Evolutionary conservation across 2,888 invertebrate species (phyloP).

Genomic region (Liposcelis brunnea): DNA sequence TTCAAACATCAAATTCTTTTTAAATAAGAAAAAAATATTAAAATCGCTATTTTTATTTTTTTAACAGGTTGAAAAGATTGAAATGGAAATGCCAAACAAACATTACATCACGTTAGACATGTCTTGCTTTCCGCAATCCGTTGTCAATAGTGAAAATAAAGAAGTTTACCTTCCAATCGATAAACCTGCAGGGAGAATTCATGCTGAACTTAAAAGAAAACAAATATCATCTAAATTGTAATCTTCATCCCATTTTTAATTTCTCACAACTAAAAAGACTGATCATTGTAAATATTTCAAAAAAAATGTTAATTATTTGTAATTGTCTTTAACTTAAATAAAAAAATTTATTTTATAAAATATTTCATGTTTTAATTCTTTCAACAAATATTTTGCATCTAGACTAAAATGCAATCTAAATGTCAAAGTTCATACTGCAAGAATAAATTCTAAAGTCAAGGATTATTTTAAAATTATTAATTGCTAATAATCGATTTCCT

Average conservation of each 20-base stretch:
- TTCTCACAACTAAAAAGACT: neutral
- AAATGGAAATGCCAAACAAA: constrained; percentile 66
- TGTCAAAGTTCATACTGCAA: too few relatives aligned
- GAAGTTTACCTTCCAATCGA: constrained; percentile 62
- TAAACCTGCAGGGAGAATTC: constrained; percentile 60
- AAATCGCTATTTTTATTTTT: neutral
- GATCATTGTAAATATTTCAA: neutral
- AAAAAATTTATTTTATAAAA: too few relatives aligned
- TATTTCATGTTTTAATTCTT: too few relatives aligned
- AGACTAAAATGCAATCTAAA: too few relatives aligned
- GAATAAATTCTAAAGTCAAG: too few relatives aligned
- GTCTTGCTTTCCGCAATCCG: constrained; percentile 47
- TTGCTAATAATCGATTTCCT: too few relatives aligned
- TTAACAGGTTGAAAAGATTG: constrained; percentile 44
- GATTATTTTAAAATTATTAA: too few relatives aligned
- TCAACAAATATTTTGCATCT: too few relatives aligned
- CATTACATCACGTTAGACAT: constrained; percentile 62
- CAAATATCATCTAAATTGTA: constrained; percentile 9
- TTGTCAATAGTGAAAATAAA: constrained; percentile 43
- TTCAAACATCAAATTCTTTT: neutral
- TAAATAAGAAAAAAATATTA: too few relatives aligned
- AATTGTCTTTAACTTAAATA: too few relatives aligned
- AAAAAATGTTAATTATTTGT: too few relatives aligned
- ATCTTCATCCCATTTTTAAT: neutral
- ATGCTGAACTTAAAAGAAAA: constrained; percentile 49